Percentiles rank a stretch among this genome's conserved stretches.
Evolutionary conservation across 2,888 invertebrate species (phyloP).

Genomic region (Catocala fraxini): DNA sequence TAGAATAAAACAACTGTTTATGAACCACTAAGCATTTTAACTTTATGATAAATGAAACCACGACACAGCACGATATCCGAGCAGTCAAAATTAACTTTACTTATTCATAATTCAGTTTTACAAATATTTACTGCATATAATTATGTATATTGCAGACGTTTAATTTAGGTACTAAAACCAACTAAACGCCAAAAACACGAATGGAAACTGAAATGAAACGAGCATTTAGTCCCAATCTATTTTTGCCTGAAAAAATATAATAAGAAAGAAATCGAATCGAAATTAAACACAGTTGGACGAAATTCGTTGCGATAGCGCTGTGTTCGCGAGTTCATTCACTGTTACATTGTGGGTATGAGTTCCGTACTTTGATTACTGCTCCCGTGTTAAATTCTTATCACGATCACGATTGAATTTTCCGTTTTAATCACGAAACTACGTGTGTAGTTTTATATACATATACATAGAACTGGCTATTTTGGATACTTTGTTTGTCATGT

Average conservation of each 20-base stretch:
- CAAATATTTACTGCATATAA: no score
- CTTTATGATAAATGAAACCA: no score
- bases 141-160: no score
- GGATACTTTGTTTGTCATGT: no score
- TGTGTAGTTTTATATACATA: no score
- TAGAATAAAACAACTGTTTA: no score
- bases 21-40: no score
- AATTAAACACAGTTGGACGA: slow-evolving; percentile 45
- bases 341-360: slow-evolving; percentile 43
- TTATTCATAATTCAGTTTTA: no score
- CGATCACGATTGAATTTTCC: background rate
- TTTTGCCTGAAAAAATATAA: slow-evolving; percentile 44
- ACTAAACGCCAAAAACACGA: background rate
- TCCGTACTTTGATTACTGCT: slow-evolving; percentile 41
- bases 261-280: slow-evolving; percentile 46
- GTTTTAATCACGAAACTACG: background rate
- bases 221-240: slow-evolving; percentile 33
- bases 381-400: slow-evolving; percentile 3
- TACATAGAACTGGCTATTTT: no score
- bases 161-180: background rate
- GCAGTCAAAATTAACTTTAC: no score
- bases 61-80: no score
- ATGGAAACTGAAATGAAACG: slow-evolving; percentile 6
- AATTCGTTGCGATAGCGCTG: slow-evolving; percentile 44
- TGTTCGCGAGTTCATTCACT: slow-evolving; percentile 33